Evolutionary conservation across 2,888 invertebrate species (phyloP).

Genomic region (Scaptomyza flava): DNA sequence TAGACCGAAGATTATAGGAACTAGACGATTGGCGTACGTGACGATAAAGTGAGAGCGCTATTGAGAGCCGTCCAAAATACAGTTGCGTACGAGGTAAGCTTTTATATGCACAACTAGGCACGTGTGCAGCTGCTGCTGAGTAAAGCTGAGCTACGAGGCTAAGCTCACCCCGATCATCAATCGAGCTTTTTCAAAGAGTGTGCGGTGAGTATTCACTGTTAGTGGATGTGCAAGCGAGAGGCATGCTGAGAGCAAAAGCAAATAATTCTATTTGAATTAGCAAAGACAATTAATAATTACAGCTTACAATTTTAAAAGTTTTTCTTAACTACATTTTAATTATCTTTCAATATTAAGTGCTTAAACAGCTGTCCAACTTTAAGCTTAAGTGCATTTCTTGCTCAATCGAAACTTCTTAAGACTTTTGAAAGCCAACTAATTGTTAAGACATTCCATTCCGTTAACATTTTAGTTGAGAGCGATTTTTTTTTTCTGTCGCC

Average conservation of each 20-base stretch:
- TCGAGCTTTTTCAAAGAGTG: neutral
- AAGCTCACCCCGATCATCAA: slow-evolving; percentile 15
- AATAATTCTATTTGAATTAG: neutral
- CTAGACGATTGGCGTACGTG: slow-evolving; percentile 52
- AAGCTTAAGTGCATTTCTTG: neutral
- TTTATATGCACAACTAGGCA: slow-evolving; percentile 18
- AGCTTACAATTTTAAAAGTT: neutral
- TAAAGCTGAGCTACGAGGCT: neutral
- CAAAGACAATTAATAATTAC: neutral
- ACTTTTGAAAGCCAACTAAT: slow-evolving; percentile 2
- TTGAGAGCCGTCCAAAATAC: slow-evolving; percentile 23
- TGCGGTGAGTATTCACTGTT: neutral
- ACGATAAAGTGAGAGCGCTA: slow-evolving; percentile 36
- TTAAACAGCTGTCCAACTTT: neutral
- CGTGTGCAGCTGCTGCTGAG: slow-evolving; percentile 1
- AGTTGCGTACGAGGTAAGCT: slow-evolving; percentile 20
- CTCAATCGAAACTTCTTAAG: slow-evolving; percentile 1
- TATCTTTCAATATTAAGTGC: neutral
- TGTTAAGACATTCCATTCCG: slow-evolving; percentile 16
- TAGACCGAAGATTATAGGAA: slow-evolving; percentile 15
- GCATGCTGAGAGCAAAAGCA: too few species aligned
- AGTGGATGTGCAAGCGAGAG: too few species aligned
- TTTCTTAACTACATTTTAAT: neutral
- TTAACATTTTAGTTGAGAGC: slow-evolving; percentile 4
- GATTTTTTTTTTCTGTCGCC: neutral